A percentile compares a stretch with the other conserved stretches of the same genome.
These are phyloP conservation scores for Brachionus koreanus DNA, from an alignment of 1,140 invertebrate species.

Conservation along the genomic window DNA sequence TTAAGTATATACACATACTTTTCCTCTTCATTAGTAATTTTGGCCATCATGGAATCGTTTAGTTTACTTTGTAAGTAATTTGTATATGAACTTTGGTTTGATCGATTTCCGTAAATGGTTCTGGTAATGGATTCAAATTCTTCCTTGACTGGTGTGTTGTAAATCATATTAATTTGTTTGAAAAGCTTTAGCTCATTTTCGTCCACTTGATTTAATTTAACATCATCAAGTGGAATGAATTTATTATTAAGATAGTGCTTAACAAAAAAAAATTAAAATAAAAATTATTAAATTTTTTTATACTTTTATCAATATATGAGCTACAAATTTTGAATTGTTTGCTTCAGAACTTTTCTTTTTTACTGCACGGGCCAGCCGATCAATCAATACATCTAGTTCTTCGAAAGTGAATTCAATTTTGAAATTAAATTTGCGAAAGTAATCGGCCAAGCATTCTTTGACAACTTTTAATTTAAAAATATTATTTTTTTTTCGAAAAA, in stretches of 20 bases:
- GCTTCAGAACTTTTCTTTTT: not conserved
- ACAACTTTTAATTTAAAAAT: not conserved
- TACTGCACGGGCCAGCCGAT: not conserved
- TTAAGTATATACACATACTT: constrained; percentile 41
- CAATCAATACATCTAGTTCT: constrained; percentile 11
- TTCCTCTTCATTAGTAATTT: constrained; percentile 42
- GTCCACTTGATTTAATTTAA: constrained; percentile 25
- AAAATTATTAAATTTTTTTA: not conserved
- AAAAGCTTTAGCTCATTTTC: constrained; percentile 31
- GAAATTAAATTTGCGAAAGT: constrained; percentile 41
- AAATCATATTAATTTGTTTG: constrained; percentile 25
- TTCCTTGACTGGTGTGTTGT: not conserved
- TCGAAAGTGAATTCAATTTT: constrained; percentile 36
- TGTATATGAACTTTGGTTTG: not conserved
- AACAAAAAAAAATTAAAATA: not conserved
- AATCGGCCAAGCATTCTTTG: constrained; percentile 29
- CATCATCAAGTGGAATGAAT: constrained; percentile 28
- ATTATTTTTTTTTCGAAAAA: not conserved
- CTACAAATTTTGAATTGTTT: constrained; percentile 24
- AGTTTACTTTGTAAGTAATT: constrained; percentile 8
- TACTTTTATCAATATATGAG: constrained; percentile 25
- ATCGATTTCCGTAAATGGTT: constrained; percentile 8
- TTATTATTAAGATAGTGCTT: constrained; percentile 37
- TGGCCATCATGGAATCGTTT: not conserved
- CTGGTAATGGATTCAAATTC: not conserved